Conservation (phyloP, 2,113 vertebrate species). For the Ranitomeya variabilis region DNA sequence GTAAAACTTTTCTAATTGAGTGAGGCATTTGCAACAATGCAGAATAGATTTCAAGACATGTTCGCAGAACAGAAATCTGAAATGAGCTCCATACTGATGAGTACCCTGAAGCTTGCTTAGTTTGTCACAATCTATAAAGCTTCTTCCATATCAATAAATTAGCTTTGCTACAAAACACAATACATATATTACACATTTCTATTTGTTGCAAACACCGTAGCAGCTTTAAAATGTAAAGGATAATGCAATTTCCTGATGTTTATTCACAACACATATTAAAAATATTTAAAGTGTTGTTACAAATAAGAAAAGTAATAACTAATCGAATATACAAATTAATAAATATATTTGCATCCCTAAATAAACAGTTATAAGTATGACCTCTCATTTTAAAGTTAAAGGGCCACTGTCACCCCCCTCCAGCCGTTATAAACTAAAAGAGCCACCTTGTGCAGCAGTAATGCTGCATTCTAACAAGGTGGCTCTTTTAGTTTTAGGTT, state of each 20-base stretch:
- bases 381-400: too few species aligned
- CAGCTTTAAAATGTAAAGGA: neutral
- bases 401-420: too few species aligned
- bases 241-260: neutral
- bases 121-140: constrained; percentile 27
- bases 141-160: constrained; percentile 32
- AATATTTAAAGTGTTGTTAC: neutral
- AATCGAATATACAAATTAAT: neutral
- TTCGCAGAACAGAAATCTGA: neutral
- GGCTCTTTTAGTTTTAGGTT: too few species aligned
- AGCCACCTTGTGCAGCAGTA: too few species aligned
- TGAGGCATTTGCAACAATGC: constrained; percentile 4
- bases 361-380: too few species aligned
- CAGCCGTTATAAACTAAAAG: too few species aligned
- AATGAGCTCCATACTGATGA: neutral
- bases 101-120: constrained; percentile 12
- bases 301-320: neutral
- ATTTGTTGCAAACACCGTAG: neutral
- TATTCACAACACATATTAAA: neutral
- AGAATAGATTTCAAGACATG: constrained; percentile 26
- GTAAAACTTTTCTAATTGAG: neutral
- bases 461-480: too few species aligned
- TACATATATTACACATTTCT: constrained; percentile 9
- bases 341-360: neutral
- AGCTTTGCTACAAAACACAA: neutral